Evolutionary conservation across 2,888 invertebrate species (phyloP), one percentile per base, ranked within the genome.

Genomic region (Schizaphis graminum): DNA sequence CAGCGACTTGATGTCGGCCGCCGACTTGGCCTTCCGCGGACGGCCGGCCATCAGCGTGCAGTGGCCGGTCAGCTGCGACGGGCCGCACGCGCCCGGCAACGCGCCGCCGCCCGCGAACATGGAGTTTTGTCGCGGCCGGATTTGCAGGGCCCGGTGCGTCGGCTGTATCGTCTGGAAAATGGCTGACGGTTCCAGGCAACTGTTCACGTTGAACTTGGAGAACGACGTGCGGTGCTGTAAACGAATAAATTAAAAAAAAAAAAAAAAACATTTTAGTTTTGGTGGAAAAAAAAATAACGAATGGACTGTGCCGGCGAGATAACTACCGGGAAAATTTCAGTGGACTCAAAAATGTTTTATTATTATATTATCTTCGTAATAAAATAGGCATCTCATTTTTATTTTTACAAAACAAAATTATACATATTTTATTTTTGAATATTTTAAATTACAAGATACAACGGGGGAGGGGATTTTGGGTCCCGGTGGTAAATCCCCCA

Each of bases 1-100:
- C 95, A 98, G 96, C 53, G 98, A 98, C 95, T 98, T 98, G 28
- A 98, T 97, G 95, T 98, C 98, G 95, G 98, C 97, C 2, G 98
- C 98, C 77, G 98, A 98, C 95, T 98, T 97, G 11, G 97, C 97
- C 95, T 98, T 97, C 26, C 98, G 96, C 0, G 98, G 97, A 0
- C 97, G 97, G 95, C 97, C 91, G 86, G 94, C 44, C 94, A 94
- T 94, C 41, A 94, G 91, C 67, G 94, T 94, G 53, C 91, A 94
- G n/a, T 94, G 94, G 67, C 86, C 47, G 24, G 84, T 28, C 61
- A 44, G 97, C 94, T 96, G 47, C 26, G 94, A 97, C 94, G 96
- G 95, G 28, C 97, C 97, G 95, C 97, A 97, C 94, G 97, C 96
- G 91, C 97, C 97, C 95, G 97, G 97, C 1, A 97, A 96, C 95